These are phyloP conservation scores for Ischnus inquisitorius DNA, from an alignment of 2,888 invertebrate genomes.

Conservation along the genomic window DNA sequence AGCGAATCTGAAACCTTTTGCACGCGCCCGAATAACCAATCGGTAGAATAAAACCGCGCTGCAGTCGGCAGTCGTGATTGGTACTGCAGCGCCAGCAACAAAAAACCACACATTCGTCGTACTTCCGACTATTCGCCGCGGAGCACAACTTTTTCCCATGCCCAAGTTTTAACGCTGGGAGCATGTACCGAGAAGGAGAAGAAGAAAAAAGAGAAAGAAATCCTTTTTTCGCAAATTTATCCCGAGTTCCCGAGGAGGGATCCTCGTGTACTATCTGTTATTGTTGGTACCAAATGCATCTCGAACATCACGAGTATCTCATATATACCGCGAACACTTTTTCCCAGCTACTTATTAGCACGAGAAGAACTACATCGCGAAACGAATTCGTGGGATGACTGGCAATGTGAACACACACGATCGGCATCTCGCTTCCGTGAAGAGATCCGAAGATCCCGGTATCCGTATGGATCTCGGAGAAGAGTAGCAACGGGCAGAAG, in stretches of 20 bases:
- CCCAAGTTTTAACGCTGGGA: conserved; percentile 10
- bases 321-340: neutral
- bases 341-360: conserved; percentile 68
- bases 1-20: neutral
- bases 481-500: conserved; percentile 43
- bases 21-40: neutral
- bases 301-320: conserved; percentile 15
- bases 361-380: conserved; percentile 57
- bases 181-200: conserved; percentile 14
- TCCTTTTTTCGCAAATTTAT: conserved; percentile 2
- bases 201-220: too few relatives aligned
- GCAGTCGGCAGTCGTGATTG: too few relatives aligned
- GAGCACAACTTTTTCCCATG: neutral
- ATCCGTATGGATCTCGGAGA: conserved; percentile 60
- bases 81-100: too few relatives aligned
- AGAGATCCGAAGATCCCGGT: conserved; percentile 63
- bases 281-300: conserved; percentile 24
- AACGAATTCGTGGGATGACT: conserved; percentile 64
- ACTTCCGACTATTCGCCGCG: neutral
- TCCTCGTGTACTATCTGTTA: conserved; percentile 20
- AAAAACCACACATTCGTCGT: neutral
- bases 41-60: too few relatives aligned
- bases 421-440: conserved; percentile 60
- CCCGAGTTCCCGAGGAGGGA: conserved; percentile 12
- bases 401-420: conserved; percentile 54